These are phyloP conservation scores for Theodoxus fluviatilis DNA, from an alignment of 2,888 invertebrate genomes.

Conservation along the genomic window DNA sequence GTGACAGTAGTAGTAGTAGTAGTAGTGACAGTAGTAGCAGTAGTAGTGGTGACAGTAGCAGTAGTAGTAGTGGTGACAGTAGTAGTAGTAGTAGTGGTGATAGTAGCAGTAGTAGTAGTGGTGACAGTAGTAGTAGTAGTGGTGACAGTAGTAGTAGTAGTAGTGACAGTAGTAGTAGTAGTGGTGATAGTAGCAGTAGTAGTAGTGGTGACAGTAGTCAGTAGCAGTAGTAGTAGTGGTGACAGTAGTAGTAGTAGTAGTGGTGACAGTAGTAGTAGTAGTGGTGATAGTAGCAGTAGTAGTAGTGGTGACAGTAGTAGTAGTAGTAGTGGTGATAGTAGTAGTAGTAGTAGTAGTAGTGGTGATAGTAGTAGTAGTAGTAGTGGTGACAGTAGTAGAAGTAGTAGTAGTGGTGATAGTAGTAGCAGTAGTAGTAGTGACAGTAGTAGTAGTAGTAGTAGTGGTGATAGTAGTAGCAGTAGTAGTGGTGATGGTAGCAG, in stretches of 20 bases:
- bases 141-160: not conserved
- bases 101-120: constrained; percentile 19
- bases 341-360: no score
- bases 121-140: constrained; percentile 17
- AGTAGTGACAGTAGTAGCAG: constrained; percentile 13
- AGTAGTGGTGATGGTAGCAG: constrained; percentile 16
- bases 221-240: no score
- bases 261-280: constrained; percentile 7
- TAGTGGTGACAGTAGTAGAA: constrained; percentile 16
- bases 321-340: no score
- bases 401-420: constrained; percentile 11
- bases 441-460: constrained; percentile 18
- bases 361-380: constrained; percentile 23
- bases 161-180: constrained; percentile 14
- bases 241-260: constrained; percentile 6
- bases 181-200: not conserved
- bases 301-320: no score
- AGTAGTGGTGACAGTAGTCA: no score
- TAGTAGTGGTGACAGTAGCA: constrained; percentile 13
- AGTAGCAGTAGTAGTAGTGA: constrained; percentile 15
- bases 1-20: constrained; percentile 21
- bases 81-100: constrained; percentile 13
- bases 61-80: not conserved
- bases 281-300: no score
- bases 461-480: constrained; percentile 14